Conservation (phyloP, 1,140 invertebrate genomes). For the Drosophila carrolli region DNA sequence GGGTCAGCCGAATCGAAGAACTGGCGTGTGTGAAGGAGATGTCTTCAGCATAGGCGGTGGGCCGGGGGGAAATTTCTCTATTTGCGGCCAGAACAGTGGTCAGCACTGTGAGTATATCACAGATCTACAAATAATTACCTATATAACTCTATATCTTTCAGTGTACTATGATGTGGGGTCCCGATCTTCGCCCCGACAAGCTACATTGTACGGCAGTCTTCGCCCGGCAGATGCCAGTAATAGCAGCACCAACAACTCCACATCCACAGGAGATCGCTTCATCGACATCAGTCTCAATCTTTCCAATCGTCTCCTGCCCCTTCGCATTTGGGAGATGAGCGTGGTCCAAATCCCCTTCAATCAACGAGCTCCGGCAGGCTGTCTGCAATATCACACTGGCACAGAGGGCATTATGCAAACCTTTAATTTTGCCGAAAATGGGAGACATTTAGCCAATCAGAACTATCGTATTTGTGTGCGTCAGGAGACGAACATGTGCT, state of each 20-base stretch:
- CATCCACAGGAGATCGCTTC: conserved; percentile 39
- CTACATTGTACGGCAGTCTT: conserved; percentile 68
- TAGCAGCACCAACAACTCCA: conserved; percentile 4
- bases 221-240: conserved; percentile 45
- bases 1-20: conserved; percentile 91
- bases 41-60: conserved; percentile 88
- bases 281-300: conserved; percentile 73
- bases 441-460: conserved; percentile 91
- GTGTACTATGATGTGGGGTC: conserved; percentile 89
- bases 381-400: conserved; percentile 89
- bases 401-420: conserved; percentile 87
- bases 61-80: conserved; percentile 86
- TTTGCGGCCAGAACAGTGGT: conserved; percentile 93
- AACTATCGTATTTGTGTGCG: conserved; percentile 92
- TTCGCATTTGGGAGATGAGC: conserved; percentile 91
- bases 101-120: conserved; percentile 89
- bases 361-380: conserved; percentile 89
- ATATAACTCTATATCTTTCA: conserved; percentile 69
- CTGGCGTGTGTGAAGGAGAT: conserved; percentile 91
- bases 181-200: conserved; percentile 60
- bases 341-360: conserved; percentile 90
- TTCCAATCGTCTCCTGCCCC: conserved; percentile 86
- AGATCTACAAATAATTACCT: too few relatives aligned
- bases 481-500: conserved; percentile 89
- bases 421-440: conserved; percentile 92